A percentile compares a stretch with the other conserved stretches of the same genome.
phyloP scores from a whole-genome alignment of 2,888 invertebrate genomes.

The Coelogynopora nodosa region DNA sequence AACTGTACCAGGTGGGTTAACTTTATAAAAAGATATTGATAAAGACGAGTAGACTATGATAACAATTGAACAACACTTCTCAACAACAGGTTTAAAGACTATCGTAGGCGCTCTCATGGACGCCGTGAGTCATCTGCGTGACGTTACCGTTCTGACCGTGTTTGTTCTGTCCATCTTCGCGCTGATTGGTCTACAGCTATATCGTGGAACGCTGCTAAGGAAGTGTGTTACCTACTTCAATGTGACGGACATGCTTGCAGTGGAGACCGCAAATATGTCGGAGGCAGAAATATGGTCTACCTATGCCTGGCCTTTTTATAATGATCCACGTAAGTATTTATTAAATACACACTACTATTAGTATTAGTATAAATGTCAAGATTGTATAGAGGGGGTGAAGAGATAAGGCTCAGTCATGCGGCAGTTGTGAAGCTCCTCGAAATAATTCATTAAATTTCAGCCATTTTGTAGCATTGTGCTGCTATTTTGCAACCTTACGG shows the following conservation, averaged over 20 bases:
- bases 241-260: not conserved
- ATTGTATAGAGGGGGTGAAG: too few relatives aligned
- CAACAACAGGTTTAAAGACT: conserved; percentile 96
- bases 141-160: conserved; percentile 98
- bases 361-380: too few relatives aligned
- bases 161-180: conserved; percentile 98
- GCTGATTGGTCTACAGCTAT: conserved; percentile 94
- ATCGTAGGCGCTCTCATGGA: conserved; percentile 99
- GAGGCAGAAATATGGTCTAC: conserved; percentile 22
- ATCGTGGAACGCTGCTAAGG: conserved; percentile 92
- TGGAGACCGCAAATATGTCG: not conserved
- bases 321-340: too few relatives aligned
- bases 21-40: not conserved
- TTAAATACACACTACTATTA: too few relatives aligned
- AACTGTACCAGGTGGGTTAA: conserved; percentile 86
- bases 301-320: too few relatives aligned
- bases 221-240: conserved; percentile 72
- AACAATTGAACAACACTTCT: too few relatives aligned
- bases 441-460: too few relatives aligned
- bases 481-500: too few relatives aligned
- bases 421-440: too few relatives aligned
- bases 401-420: too few relatives aligned
- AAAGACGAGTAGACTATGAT: not conserved
- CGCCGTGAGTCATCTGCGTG: conserved; percentile 95
- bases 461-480: too few relatives aligned